A percentile compares a stretch with the other conserved stretches of the same genome.
Conservation (phyloP, 1,140 invertebrate genomes). For the Hylaeus anthracinus region DNA sequence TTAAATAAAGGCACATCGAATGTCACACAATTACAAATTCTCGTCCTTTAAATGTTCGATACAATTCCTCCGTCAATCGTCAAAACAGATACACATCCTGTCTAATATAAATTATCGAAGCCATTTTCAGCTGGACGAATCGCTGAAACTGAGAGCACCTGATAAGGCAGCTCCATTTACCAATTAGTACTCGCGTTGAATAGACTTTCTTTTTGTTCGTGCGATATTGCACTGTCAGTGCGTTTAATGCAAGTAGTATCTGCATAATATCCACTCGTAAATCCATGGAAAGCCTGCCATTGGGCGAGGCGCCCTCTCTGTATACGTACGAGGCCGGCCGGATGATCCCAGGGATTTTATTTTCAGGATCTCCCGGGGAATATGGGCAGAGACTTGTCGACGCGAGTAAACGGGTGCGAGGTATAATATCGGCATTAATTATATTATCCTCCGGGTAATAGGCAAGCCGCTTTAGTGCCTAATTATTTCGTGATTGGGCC, state of each 20-base stretch:
- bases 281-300: conserved; percentile 64
- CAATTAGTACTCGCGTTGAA: conserved; percentile 40
- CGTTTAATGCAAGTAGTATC: conserved; percentile 72
- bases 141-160: conserved; percentile 8
- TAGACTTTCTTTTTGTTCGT: conserved; percentile 34
- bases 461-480: conserved; percentile 38
- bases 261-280: conserved; percentile 73
- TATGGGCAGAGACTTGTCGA: background rate
- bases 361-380: conserved; percentile 44
- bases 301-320: conserved; percentile 22
- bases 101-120: too few relatives aligned
- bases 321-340: conserved; percentile 33
- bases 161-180: conserved; percentile 17
- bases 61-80: too few relatives aligned
- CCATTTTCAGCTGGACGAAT: background rate
- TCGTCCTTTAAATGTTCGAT: too few relatives aligned
- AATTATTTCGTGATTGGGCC: conserved; percentile 42
- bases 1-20: too few relatives aligned
- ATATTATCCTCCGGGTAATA: conserved; percentile 23
- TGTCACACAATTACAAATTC: too few relatives aligned
- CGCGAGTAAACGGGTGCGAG: conserved; percentile 13
- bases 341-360: conserved; percentile 63
- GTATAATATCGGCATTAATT: conserved; percentile 48
- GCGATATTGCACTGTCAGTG: conserved; percentile 55
- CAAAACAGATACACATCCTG: too few relatives aligned